Base-by-base conservation (phyloP, 2,113 vertebrate genomes). In the Strigops habroptila region DNA sequence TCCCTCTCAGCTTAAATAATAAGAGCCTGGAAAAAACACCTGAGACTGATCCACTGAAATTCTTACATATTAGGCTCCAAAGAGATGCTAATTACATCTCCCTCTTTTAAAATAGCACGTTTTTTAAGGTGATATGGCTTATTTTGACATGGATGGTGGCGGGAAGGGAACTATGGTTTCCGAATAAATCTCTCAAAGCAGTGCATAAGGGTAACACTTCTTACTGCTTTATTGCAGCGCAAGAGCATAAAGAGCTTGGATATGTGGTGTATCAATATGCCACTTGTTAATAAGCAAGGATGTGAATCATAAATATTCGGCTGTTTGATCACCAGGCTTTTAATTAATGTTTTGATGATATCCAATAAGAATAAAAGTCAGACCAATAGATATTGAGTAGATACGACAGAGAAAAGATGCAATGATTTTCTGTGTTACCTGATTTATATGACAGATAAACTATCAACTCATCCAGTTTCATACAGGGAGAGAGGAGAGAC, bases 271-370 rank as follows among this genome's bases (percentile, higher is more conserved):
- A 97, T 97, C 96, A 97, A 96, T 97, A 96, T 96, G 97, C 95
- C 96, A 96, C 95, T 96, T 97, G 96, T 96, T 97, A 97, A 97
- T 97, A 97, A 97, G 94, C 83, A 93, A 93, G 96, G 94, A 96
- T 7, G 44, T 94, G 94, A 96, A 97, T 97, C 91, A 97, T 97
- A 97, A 97, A 97, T 97, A 97, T 97, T 96, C 49, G 25, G 68
- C 92, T 96, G 95, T 96, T 97, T 97, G 97, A 97, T 97, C 97
- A 97, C 89, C 90, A 83, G 89, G 90, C 96, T 97, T 97, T 97
- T 97, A 97, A 97, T 97, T 97, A 97, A 97, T 97, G 97, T 97
- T 97, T 97, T 97, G 97, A 97, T 97, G 97, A 96, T 96, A 95
- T 97, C 96, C 96, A 96, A 97, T 97, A 97, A 97, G 97, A 97